Conservation (phyloP, 2,888 invertebrate genomes). For the Aspidiotus rigidus region DNA sequence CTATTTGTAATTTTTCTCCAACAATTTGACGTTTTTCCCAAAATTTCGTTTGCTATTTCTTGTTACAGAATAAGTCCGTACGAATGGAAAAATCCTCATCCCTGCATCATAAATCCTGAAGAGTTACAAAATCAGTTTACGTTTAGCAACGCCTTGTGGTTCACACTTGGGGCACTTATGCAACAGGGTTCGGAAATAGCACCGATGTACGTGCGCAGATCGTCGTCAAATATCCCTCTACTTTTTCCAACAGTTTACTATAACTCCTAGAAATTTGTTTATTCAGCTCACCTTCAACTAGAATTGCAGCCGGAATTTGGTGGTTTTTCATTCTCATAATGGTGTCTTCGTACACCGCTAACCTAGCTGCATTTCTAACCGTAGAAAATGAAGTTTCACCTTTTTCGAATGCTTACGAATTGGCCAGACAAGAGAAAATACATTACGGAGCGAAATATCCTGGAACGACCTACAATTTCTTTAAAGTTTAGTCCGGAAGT, state of each 20-base stretch:
- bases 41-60: background rate
- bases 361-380: constrained; percentile 81
- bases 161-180: constrained; percentile 55
- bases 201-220: constrained; percentile 42
- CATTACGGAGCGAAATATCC: constrained; percentile 71
- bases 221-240: background rate
- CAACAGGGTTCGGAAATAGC: constrained; percentile 57
- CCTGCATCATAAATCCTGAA: constrained; percentile 53
- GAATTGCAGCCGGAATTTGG: constrained; percentile 73
- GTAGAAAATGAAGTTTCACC: constrained; percentile 61
- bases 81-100: constrained; percentile 58
- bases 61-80: constrained; percentile 47
- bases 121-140: constrained; percentile 55
- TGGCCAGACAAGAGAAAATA: constrained; percentile 70
- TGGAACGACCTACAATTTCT: constrained; percentile 82
- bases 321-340: constrained; percentile 84
- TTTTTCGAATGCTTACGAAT: constrained; percentile 70
- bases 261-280: background rate
- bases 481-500: constrained; percentile 53
- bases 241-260: background rate
- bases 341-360: constrained; percentile 76
- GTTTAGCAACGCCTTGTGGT: constrained; percentile 57
- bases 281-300: constrained; percentile 73
- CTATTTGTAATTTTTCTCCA: too few relatives aligned
- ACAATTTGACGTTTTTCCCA: too few relatives aligned